Conservation (phyloP, 2,888 invertebrate species). For the Caenorhabditis parvicauda region DNA sequence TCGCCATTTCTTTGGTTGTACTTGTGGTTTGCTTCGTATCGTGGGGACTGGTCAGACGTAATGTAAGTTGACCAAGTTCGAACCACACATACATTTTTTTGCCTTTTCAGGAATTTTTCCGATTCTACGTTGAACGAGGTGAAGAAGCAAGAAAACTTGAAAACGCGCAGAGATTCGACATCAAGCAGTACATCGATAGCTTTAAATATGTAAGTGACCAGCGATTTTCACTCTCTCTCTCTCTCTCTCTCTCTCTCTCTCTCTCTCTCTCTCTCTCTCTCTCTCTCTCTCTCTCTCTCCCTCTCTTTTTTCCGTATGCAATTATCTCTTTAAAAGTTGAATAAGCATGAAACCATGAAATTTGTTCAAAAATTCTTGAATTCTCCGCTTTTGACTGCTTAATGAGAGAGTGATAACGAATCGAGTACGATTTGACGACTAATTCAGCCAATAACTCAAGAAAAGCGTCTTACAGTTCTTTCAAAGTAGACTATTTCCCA, state of each 20-base stretch:
- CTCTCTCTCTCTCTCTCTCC: too few species aligned
- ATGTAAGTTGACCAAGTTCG: too few species aligned
- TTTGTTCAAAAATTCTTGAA: too few species aligned
- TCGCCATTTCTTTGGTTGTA: slow-evolving; percentile 87
- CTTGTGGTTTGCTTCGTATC: slow-evolving; percentile 89
- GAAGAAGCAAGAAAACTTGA: slow-evolving; percentile 14
- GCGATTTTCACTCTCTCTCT: not conserved
- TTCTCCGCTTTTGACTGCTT: not conserved
- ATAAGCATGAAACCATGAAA: too few species aligned
- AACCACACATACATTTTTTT: not conserved
- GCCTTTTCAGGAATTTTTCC: slow-evolving; percentile 31
- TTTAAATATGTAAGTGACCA: slow-evolving; percentile 18
- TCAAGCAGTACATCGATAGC: slow-evolving; percentile 19
- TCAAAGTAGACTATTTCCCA: not conserved
- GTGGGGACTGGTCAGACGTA: slow-evolving; percentile 86
- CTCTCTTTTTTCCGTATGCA: too few species aligned
- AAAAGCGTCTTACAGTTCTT: not conserved
- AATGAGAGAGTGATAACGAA: not conserved
- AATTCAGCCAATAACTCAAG: slow-evolving; percentile 1
- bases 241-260: too few species aligned
- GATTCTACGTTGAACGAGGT: slow-evolving; percentile 25
- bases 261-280: too few species aligned
- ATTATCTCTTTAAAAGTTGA: too few species aligned
- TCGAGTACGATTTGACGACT: not conserved
- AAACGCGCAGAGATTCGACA: slow-evolving; percentile 5